Evolutionary conservation across 2,888 invertebrate genomes (phyloP).

Genomic region (Camptogramma bilineatum): DNA sequence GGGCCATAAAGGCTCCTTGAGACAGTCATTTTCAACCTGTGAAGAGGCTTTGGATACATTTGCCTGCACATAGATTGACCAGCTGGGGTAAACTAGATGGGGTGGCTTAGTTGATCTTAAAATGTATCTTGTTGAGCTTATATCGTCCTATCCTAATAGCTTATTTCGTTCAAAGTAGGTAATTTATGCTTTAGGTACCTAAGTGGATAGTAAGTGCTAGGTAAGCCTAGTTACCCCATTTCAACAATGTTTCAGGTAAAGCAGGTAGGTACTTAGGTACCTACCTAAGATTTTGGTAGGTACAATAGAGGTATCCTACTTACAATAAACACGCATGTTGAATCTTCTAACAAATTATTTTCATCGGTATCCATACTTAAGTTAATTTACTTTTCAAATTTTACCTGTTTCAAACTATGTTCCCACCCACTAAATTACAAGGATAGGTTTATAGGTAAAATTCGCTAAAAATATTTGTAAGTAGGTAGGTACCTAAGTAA

Average conservation of each 20-base stretch:
- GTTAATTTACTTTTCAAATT: not conserved
- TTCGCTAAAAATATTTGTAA: too few species aligned
- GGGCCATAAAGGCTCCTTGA: conserved; percentile 15
- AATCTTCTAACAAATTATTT: conserved; percentile 2
- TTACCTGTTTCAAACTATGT: not conserved
- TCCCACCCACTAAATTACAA: not conserved
- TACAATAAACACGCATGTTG: conserved; percentile 27
- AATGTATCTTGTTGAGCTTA: too few species aligned
- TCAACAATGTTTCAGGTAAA: too few species aligned
- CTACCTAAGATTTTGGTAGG: not conserved
- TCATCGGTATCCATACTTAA: conserved; percentile 8
- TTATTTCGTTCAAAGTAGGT: too few species aligned
- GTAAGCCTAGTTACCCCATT: too few species aligned
- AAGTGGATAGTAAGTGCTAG: too few species aligned
- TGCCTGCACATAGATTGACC: too few species aligned
- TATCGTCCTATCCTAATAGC: too few species aligned
- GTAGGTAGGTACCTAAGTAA: too few species aligned
- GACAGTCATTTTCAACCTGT: conserved; percentile 33
- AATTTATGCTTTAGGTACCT: too few species aligned
- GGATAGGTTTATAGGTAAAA: not conserved
- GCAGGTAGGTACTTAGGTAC: not conserved
- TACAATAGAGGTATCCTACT: too few species aligned
- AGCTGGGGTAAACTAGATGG: not conserved
- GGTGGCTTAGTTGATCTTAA: not conserved
- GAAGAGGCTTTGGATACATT: not conserved